Conservation (phyloP, 2,113 vertebrate species). For the Fukomys damarensis region DNA sequence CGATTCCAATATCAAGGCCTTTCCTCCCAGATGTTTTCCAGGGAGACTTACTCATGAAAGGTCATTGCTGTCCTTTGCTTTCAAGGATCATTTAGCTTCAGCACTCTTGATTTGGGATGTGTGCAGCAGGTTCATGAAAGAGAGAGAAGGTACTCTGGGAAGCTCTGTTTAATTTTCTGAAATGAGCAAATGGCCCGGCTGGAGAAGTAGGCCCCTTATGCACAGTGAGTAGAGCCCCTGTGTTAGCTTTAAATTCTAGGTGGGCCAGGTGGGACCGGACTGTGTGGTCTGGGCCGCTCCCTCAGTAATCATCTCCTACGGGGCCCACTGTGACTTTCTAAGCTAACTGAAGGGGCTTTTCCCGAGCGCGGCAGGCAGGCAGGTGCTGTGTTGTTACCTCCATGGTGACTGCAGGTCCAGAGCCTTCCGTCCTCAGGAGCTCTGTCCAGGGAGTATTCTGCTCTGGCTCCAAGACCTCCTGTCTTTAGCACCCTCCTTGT, state of each 20-base stretch:
- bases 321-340: constrained; percentile 64
- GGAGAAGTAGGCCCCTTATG: neutral
- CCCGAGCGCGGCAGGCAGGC: neutral
- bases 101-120: constrained; percentile 58
- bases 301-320: constrained; percentile 11
- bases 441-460: neutral
- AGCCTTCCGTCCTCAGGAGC: neutral
- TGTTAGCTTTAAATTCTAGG: constrained; percentile 56
- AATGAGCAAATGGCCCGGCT: constrained; percentile 64
- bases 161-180: constrained; percentile 73
- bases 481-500: neutral
- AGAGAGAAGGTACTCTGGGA: constrained; percentile 67
- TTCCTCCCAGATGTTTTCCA: constrained; percentile 69
- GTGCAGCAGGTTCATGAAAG: constrained; percentile 63
- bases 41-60: constrained; percentile 68
- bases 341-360: neutral
- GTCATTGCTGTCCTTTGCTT: constrained; percentile 9
- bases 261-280: constrained; percentile 50
- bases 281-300: constrained; percentile 3
- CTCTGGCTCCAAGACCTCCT: neutral
- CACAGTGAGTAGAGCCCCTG: constrained; percentile 48
- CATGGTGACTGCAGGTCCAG: neutral
- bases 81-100: constrained; percentile 37
- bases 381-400: neutral
- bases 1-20: constrained; percentile 65